Base-by-base conservation (phyloP, 1,140 invertebrate genomes). In the Dendroctonus ponderosae region DNA sequence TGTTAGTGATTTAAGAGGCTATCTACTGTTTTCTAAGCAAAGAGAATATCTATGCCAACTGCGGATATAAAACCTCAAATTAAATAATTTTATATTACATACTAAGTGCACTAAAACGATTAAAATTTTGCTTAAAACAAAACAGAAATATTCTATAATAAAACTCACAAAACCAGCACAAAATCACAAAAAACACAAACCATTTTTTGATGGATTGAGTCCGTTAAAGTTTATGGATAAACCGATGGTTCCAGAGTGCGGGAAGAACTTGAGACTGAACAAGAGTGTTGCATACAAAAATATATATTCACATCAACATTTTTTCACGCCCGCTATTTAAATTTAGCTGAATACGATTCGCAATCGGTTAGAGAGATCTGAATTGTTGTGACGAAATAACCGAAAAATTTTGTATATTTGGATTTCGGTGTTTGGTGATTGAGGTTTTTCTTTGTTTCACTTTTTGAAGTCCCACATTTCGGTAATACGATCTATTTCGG, bases 321-420 rank as follows among this genome's bases (percentile, higher is more conserved):
- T 53, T 56, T 7, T 43, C 46, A 14, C 63, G n/a, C 54, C 63
- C 42, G 63, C 44, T 48, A 58, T 54, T 56, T 66, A 58, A 66
- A 14, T 66, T 66, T 66, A 58, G 54, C 37, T 11, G 40, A 66
- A 49, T 12, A 8, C 52, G 48, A 53, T 41, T 66, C 63, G 63
- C 63, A 66, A 66, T 66, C 63, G 48, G 63, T 66, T 66, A 66
- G 57, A 66, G 51, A 44, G 38, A 14, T 39, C 11, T 26, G 41
- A 42, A 37, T 40, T 44, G 14, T 12, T 40, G 14, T n/a, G 26
- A 26, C 11, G 37, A n/a, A 14, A 52, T 9, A 46, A 46, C 44
- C 8, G 44, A 46, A 46, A 46, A 46, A 46, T 46, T 9, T 46
- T 46, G 44, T 46, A 46, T 11, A 11, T 46, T 46, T 11, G 8